These are phyloP conservation scores for Sebastes jordani DNA, from an alignment of 2,797 vertebrate genomes.

Conservation along the genomic window DNA sequence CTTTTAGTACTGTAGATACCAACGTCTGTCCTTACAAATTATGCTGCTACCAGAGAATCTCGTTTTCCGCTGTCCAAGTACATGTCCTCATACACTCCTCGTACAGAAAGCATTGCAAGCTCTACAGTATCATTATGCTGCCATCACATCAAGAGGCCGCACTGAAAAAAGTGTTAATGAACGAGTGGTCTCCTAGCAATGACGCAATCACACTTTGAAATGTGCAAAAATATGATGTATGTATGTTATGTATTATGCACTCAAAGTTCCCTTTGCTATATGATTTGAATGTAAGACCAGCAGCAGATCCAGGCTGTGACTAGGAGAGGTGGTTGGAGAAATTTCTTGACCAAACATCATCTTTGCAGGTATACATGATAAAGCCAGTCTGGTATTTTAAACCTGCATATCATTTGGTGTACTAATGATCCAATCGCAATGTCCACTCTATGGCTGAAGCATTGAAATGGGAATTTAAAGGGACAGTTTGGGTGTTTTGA, in stretches of 20 bases:
- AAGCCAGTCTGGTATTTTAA: slow-evolving; percentile 1
- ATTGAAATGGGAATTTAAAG: neutral
- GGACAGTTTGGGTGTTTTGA: neutral
- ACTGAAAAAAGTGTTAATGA: neutral
- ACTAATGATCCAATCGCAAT: neutral
- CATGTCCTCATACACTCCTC: neutral
- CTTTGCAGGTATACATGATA: neutral
- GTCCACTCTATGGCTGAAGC: neutral
- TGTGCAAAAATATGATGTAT: slow-evolving; percentile 13
- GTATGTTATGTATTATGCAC: neutral
- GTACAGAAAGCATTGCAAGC: neutral
- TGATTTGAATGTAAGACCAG: neutral
- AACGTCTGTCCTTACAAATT: neutral
- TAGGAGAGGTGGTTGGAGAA: neutral
- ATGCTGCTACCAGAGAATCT: neutral
- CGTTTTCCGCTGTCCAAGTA: neutral
- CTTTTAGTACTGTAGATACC: neutral
- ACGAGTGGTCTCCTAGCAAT: neutral
- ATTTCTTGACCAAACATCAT: neutral
- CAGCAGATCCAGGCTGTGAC: neutral
- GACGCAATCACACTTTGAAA: slow-evolving; percentile 19
- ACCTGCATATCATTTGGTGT: neutral
- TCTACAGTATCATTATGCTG: neutral
- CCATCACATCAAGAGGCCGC: neutral
- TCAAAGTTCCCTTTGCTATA: neutral